Evolutionary conservation across 2,888 invertebrate genomes (phyloP).

Genomic region (Apamea monoglypha): DNA sequence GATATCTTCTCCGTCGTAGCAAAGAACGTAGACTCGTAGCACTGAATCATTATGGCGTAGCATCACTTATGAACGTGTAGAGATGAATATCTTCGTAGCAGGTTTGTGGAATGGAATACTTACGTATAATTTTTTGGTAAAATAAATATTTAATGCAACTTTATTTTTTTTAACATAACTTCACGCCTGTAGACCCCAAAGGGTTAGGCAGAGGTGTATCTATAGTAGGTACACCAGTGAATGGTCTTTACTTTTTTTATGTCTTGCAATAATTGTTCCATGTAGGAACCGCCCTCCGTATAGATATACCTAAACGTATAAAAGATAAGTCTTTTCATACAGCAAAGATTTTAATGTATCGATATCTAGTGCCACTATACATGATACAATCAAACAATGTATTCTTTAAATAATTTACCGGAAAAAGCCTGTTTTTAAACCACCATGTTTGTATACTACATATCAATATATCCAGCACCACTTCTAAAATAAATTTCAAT

Average conservation of each 20-base stretch:
- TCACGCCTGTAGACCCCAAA: background rate
- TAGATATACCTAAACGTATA: background rate
- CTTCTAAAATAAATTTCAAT: constrained; percentile 1
- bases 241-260: background rate
- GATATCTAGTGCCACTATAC: background rate
- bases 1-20: constrained; percentile 35
- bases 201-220: background rate
- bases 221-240: background rate
- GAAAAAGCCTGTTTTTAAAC: accelerated
- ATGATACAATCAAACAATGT: background rate
- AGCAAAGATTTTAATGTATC: background rate
- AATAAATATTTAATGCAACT: background rate
- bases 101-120: too few relatives aligned
- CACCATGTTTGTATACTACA: too few relatives aligned
- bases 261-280: background rate
- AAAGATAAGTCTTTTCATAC: background rate
- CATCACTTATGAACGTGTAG: background rate
- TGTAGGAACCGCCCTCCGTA: background rate
- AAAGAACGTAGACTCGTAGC: constrained; percentile 44
- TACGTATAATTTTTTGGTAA: background rate
- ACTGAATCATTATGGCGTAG: constrained; percentile 30
- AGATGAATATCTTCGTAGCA: constrained; percentile 8
- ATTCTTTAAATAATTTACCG: background rate
- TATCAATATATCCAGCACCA: background rate
- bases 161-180: background rate